These are phyloP conservation scores for Isotomurus palustris DNA, from an alignment of 2,888 invertebrate genomes.

Conservation along the genomic window DNA sequence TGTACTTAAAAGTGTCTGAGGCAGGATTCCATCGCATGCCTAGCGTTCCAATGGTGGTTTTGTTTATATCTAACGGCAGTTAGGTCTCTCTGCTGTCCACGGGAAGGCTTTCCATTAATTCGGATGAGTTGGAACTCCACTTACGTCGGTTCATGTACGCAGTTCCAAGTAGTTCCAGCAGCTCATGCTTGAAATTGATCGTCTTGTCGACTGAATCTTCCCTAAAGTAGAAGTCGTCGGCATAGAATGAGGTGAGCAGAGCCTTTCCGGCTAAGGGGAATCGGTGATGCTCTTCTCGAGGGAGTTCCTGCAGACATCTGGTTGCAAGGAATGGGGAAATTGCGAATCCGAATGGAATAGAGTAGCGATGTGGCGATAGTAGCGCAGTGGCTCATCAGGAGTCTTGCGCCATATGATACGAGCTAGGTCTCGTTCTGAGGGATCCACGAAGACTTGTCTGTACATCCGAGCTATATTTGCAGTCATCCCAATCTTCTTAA, in stretches of 20 bases:
- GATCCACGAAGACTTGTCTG: conserved; percentile 44
- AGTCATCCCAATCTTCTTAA: conserved; percentile 39
- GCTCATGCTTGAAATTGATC: conserved; percentile 19
- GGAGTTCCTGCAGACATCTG: conserved; percentile 35
- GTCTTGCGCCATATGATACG: conserved; percentile 43
- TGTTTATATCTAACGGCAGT: not conserved
- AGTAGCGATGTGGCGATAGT: conserved; percentile 38
- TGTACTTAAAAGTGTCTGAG: conserved; percentile 1
- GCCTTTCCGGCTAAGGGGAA: conserved; percentile 49
- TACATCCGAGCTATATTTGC: conserved; percentile 48
- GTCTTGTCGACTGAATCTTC: conserved; percentile 32
- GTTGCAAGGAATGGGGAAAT: conserved; percentile 42
- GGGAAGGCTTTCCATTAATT: conserved; percentile 6
- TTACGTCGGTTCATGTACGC: conserved; percentile 40
- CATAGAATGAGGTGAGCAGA: conserved; percentile 48
- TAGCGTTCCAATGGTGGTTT: not conserved
- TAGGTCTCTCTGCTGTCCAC: not conserved
- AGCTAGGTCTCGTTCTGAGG: conserved; percentile 40
- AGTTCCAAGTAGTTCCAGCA: conserved; percentile 21
- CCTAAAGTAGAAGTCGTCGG: conserved; percentile 47
- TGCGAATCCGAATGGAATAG: conserved; percentile 42
- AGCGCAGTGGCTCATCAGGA: conserved; percentile 22
- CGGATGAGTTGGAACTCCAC: conserved; percentile 39
- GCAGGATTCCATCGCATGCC: conserved; percentile 7
- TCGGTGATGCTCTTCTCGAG: conserved; percentile 38